Base-by-base conservation (phyloP, 2,888 invertebrate genomes). In the Boloria euphrosyne region DNA sequence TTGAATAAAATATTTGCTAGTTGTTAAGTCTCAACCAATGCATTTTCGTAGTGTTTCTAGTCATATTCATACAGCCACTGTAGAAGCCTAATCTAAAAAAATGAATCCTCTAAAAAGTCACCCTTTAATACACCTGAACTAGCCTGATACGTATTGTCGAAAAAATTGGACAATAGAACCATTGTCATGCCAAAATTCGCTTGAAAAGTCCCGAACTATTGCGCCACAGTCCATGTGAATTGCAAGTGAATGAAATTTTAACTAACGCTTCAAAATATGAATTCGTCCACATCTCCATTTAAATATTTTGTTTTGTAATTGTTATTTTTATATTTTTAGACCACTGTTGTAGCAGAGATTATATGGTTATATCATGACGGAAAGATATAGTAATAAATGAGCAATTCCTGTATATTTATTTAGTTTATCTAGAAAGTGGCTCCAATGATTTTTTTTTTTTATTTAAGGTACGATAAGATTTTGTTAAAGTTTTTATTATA, bases 131-230 rank as follows among this genome's bases (percentile, higher is more conserved):
- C 51, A n/a, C 52, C 62, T 66, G 62, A 58, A 62, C 62, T 57
- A 57, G 31, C 62, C 43, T 52, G 66, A 66, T 62, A 66, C 47
- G 51, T 58, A 62, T 52, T 18, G 49, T 16, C 18, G 22, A 47
- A 62, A 53, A 62, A 58, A 47, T 18, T n/a, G 66, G 43, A 66
- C 62, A 66, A 66, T 66, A 58, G 66, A 27, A 46, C 52, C 43
- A 62, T 62, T 66, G 66, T 66, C 62, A 43, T 49, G 50, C 50
- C 50, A 44, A 66, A 66, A 66, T 58, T 61, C 54, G 65, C 54
- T 61, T 55, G 27, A 66, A 66, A 66, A 66, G 44, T 66, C 55
- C 43, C 51, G 46, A 66, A 62, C 53, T 52, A 52, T 62, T 57
- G 62, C 62, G 31, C 58, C 66, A 53, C 62, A 57, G 27, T 47